A percentile compares a stretch with the other conserved stretches of the same genome.
These are phyloP conservation scores for Chalcis sispes DNA, from an alignment of 2,888 invertebrate species.

Conservation along the genomic window DNA sequence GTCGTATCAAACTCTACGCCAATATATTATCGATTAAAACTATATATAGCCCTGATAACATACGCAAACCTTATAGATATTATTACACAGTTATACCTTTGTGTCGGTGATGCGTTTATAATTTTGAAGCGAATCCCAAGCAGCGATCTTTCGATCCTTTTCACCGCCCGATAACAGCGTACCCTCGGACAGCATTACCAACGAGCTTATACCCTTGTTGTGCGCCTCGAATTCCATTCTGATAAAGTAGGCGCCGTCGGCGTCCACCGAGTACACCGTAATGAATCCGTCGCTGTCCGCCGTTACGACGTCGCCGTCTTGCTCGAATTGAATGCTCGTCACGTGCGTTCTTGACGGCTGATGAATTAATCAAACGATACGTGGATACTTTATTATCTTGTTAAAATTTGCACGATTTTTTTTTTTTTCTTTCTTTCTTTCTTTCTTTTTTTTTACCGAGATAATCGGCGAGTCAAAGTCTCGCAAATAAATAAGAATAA, in stretches of 20 bases:
- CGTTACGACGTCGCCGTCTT: constrained; percentile 94
- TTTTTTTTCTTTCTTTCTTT: no score
- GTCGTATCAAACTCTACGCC: no score
- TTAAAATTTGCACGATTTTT: no score
- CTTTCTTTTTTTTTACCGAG: no score
- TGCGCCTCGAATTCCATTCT: constrained; percentile 93
- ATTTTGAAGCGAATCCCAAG: constrained; percentile 94
- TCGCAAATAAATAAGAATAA: no score
- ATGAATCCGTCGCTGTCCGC: constrained; percentile 95
- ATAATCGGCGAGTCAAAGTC: no score
- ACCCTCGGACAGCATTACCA: constrained; percentile 93
- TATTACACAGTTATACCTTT: no score
- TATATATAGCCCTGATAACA: no score
- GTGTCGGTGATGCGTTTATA: constrained; percentile 93
- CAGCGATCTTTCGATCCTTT: constrained; percentile 91
- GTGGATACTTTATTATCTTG: no score
- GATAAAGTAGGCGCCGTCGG: constrained; percentile 92
- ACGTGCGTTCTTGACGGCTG: constrained; percentile 90
- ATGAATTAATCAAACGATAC: constrained; percentile 7
- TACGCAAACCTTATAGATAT: no score
- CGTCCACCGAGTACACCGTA: constrained; percentile 92
- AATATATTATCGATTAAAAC: no score
- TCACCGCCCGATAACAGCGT: constrained; percentile 94
- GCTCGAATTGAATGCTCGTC: constrained; percentile 92
- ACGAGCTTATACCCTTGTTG: constrained; percentile 90